Base-by-base conservation (phyloP, 1,140 invertebrate species). In the Procambarus virginalis region DNA sequence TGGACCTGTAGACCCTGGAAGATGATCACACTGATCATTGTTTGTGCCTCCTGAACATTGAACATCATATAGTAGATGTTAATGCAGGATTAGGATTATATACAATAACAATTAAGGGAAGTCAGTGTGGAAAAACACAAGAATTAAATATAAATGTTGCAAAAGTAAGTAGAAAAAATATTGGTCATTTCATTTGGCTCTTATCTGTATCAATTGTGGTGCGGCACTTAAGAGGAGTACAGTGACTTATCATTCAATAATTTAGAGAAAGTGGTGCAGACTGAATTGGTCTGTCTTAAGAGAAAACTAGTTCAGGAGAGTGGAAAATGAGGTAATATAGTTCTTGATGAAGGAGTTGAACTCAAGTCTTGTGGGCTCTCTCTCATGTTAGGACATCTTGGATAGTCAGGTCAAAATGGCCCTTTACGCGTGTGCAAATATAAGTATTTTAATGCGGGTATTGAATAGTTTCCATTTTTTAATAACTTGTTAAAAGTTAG, bases 31-130 rank as follows among this genome's bases (percentile, higher is more conserved):
- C 73, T 17, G 45, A 85, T 46, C 55, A 75, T 46, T 85, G 73
- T 58, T 85, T 12, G 73, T 77, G 48, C 75, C 84, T 85, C 73
- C 84, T 8, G 84, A 77, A 34, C 45, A 70, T 85, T 77, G 84
- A 85, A 55, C 68, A 76, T 51, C 68, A 84, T 64, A 84, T 70
- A 12, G 34, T 84, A 75, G 83, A 84, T 55, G 83, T 84, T 5
- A 84, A 84, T 68, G 55, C 68, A 75, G 83, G 49, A 68, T 68
- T 84, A 64, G 76, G 51, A 84, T 49, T 58, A 17, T 8, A 17
- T 8, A n/a, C 3, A 55, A 34, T 34, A 34, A 34, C 34, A 34
- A 34, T 34, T 34, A 34, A 34, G 34, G 34, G 34, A 34, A 34
- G 34, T 34, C 34, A 34, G 34, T 34, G 34, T 34, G 34, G 34